Evolutionary conservation across 2,888 invertebrate genomes (phyloP).

Genomic region (Schizotus pectinicornis): DNA sequence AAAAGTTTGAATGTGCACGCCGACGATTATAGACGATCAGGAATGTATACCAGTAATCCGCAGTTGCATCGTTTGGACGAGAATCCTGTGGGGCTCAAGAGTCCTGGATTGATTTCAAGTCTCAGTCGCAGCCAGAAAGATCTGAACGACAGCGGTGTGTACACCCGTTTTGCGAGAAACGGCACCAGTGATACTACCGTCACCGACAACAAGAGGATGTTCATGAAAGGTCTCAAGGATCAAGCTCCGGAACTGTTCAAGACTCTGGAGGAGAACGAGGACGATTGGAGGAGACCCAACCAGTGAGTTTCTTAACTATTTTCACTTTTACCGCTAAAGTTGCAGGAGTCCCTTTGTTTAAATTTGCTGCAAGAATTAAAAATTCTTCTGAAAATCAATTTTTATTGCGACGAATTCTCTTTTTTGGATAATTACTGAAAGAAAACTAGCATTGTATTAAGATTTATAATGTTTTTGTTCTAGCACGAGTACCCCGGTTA

Average conservation of each 20-base stretch:
- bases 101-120: conserved; percentile 85
- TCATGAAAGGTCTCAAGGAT: conserved; percentile 72
- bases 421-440: too few species aligned
- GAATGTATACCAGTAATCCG: conserved; percentile 79
- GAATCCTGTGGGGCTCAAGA: conserved; percentile 74
- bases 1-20: conserved; percentile 87
- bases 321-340: too few species aligned
- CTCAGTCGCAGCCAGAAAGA: conserved; percentile 85
- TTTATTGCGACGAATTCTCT: too few species aligned
- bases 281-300: conserved; percentile 55
- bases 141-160: conserved; percentile 68
- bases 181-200: conserved; percentile 55
- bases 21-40: conserved; percentile 47
- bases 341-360: too few species aligned
- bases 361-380: too few species aligned
- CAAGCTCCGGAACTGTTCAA: conserved; percentile 76
- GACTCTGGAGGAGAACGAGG: conserved; percentile 69
- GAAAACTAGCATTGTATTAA: too few species aligned
- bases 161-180: conserved; percentile 66
- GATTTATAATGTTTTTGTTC: too few species aligned
- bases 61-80: conserved; percentile 75
- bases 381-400: conserved; percentile 21
- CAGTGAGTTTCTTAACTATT: too few species aligned
- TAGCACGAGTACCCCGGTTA: conserved; percentile 47
- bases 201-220: conserved; percentile 68